Conservation (phyloP, 2,797 vertebrate species). For the Toxotes lorentzi region DNA sequence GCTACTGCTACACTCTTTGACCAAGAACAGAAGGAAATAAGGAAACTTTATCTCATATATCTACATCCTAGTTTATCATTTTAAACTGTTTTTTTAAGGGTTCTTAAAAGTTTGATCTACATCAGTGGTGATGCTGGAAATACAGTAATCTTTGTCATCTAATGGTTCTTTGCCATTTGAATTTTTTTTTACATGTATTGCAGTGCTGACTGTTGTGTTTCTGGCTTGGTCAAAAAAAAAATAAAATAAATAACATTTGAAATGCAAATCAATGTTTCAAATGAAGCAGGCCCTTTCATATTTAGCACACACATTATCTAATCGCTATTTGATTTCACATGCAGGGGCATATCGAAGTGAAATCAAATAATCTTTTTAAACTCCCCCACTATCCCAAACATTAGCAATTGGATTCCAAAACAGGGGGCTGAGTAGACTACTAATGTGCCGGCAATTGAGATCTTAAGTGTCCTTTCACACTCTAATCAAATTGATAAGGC, state of each 20-base stretch:
- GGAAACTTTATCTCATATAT: slow-evolving; percentile 47
- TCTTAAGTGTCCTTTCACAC: slow-evolving; percentile 85
- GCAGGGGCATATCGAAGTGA: slow-evolving; percentile 82
- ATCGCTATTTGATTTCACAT: slow-evolving; percentile 80
- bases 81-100: slow-evolving; percentile 35
- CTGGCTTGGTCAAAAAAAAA: slow-evolving; percentile 4
- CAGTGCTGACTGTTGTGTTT: slow-evolving; percentile 44
- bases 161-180: slow-evolving; percentile 25
- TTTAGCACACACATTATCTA: slow-evolving; percentile 76
- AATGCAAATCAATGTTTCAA: slow-evolving; percentile 77
- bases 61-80: slow-evolving; percentile 40
- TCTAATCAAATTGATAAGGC: slow-evolving; percentile 86
- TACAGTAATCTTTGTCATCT: slow-evolving; percentile 44
- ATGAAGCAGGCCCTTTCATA: slow-evolving; percentile 69
- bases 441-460: slow-evolving; percentile 80
- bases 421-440: slow-evolving; percentile 72
- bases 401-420: slow-evolving; percentile 70
- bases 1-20: slow-evolving; percentile 49
- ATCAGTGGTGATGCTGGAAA: slow-evolving; percentile 36
- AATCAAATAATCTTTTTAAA: slow-evolving; percentile 84
- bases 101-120: slow-evolving; percentile 48
- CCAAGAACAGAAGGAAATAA: slow-evolving; percentile 41
- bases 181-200: slow-evolving; percentile 40
- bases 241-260: slow-evolving; percentile 49
- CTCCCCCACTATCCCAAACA: slow-evolving; percentile 70